phyloP scores from a whole-genome alignment of 2,113 vertebrate genomes.

The Pterocles orientalis region DNA sequence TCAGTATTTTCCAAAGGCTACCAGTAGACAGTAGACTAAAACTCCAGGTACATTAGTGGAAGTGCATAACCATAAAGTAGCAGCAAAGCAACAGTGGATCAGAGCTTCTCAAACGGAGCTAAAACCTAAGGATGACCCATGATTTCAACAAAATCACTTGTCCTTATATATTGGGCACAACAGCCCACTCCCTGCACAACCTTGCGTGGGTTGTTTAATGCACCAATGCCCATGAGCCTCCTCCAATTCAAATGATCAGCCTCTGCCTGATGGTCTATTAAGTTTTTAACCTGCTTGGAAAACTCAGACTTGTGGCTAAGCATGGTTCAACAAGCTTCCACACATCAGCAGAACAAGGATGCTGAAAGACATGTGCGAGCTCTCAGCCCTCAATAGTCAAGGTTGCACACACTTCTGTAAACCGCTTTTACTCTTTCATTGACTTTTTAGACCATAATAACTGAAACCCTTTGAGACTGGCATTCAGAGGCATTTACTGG shows the following conservation, averaged over 20 bases:
- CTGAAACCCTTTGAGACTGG: not conserved
- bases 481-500: not conserved
- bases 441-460: not conserved
- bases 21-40: not conserved
- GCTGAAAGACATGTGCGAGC: not conserved
- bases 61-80: not conserved
- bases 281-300: not conserved
- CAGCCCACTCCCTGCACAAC: not conserved
- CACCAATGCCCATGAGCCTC: not conserved
- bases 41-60: not conserved
- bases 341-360: not conserved
- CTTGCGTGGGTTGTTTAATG: not conserved
- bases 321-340: not conserved
- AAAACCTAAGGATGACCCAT: not conserved
- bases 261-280: not conserved
- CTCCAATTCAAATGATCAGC: not conserved
- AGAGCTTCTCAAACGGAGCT: not conserved
- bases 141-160: not conserved
- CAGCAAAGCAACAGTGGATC: not conserved
- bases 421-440: not conserved
- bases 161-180: not conserved
- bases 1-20: slow-evolving; percentile 3
- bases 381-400: not conserved
- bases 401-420: not conserved
- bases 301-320: not conserved